Percentiles rank a stretch among this genome's conserved stretches.
Evolutionary conservation across 2,888 invertebrate species (phyloP).

Genomic region (Drosophila cyrtoloma): DNA sequence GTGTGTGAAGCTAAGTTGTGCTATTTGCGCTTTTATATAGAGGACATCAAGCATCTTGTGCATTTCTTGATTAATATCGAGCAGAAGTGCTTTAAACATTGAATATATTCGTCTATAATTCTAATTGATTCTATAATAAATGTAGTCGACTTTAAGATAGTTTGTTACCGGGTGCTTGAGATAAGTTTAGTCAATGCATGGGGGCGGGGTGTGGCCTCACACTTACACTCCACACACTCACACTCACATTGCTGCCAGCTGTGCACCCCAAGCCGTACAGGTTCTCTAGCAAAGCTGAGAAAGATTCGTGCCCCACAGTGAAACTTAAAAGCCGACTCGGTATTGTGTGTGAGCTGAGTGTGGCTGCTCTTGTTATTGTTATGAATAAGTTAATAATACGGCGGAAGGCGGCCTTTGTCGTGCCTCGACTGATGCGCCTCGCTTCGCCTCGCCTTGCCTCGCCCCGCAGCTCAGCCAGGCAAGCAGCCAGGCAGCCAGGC

Average conservation of each 20-base stretch:
- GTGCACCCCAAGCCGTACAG: slow-evolving; percentile 3
- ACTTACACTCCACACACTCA: background rate
- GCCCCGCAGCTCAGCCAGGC: background rate
- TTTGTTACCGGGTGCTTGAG: background rate
- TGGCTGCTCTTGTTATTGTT: slow-evolving; percentile 81
- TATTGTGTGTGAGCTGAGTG: background rate
- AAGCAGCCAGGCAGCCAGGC: background rate
- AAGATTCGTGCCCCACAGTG: slow-evolving; percentile 3
- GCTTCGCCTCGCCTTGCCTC: slow-evolving; percentile 15
- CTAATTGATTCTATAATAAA: background rate
- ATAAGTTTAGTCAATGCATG: background rate
- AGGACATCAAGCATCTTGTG: background rate
- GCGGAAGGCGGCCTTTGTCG: slow-evolving; percentile 85
- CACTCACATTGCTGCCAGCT: background rate
- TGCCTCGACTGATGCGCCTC: slow-evolving; percentile 59
- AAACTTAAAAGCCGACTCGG: slow-evolving; percentile 8
- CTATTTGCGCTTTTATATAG: rapidly evolving
- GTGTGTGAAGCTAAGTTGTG: background rate
- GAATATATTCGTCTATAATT: background rate
- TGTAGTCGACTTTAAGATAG: background rate
- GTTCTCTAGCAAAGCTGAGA: background rate
- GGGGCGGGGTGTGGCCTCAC: slow-evolving; percentile 17
- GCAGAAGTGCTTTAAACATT: background rate
- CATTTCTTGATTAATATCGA: background rate
- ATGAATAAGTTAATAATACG: slow-evolving; percentile 86